phyloP scores from a whole-genome alignment of 2,797 vertebrate species.

The Enteromius anoplus region DNA sequence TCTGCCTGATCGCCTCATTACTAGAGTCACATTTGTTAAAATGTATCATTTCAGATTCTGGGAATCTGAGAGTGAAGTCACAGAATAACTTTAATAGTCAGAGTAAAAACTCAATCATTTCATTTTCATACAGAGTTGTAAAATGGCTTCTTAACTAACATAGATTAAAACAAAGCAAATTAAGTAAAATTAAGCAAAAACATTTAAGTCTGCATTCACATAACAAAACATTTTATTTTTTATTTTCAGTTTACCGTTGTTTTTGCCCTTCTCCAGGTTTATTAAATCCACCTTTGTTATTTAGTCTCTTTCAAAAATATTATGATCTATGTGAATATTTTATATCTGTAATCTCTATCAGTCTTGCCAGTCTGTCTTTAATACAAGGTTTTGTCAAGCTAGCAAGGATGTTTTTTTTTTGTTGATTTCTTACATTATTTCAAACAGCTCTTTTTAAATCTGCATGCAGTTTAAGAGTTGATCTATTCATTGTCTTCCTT shows the following conservation, averaged over 20 bases:
- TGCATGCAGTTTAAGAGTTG: background rate
- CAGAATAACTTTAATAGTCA: background rate
- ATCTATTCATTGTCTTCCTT: background rate
- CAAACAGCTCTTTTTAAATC: background rate
- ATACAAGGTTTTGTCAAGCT: background rate
- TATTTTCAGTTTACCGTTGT: background rate
- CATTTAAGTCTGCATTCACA: background rate
- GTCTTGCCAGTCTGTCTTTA: background rate
- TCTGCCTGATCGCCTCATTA: no score
- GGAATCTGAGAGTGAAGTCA: background rate
- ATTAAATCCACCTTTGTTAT: background rate
- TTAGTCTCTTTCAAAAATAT: background rate
- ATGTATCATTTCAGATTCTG: no score
- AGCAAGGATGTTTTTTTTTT: no score
- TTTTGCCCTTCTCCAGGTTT: background rate
- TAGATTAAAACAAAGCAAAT: background rate
- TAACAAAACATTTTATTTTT: background rate
- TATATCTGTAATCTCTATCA: background rate
- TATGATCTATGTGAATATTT: background rate
- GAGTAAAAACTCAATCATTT: background rate
- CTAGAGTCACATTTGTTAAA: no score
- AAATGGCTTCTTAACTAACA: background rate
- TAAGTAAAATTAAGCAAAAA: constrained; percentile 3
- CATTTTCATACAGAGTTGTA: background rate
- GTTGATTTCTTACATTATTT: background rate